phyloP scores from a whole-genome alignment of 2,797 vertebrate genomes.

The Psittacula echo region DNA sequence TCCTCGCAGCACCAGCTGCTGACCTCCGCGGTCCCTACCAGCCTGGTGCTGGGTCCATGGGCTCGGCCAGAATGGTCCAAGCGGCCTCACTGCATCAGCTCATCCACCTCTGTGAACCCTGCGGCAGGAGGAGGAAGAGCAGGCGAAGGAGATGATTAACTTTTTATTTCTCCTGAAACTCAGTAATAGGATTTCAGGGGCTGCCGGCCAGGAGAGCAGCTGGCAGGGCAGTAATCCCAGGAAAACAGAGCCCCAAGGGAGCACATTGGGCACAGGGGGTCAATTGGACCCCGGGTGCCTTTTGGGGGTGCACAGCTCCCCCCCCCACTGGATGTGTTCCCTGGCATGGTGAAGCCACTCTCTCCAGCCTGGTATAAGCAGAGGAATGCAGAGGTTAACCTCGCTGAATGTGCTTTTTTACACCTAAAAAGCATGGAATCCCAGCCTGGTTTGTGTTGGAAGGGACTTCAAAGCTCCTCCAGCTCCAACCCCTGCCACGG shows the following conservation, averaged over 20 bases:
- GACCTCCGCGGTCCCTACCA: not conserved
- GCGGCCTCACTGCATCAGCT: fast-evolving
- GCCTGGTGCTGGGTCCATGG: not conserved
- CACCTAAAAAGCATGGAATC: not conserved
- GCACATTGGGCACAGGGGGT: not conserved
- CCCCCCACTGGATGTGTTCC: fast-evolving
- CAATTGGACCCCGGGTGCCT: fast-evolving
- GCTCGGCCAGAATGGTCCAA: fast-evolving
- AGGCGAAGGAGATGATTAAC: constrained; percentile 37
- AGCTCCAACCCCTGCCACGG: not conserved
- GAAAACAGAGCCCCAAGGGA: not conserved
- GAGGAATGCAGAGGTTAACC: not conserved
- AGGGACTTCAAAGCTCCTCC: not conserved
- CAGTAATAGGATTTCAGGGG: constrained; percentile 70
- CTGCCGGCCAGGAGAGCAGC: constrained; percentile 30
- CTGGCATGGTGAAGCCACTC: fast-evolving
- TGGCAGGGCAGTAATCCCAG: constrained; percentile 22
- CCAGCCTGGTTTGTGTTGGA: not conserved
- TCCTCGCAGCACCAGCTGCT: not conserved
- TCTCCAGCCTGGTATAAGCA: not conserved
- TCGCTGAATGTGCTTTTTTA: not conserved
- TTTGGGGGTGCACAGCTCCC: not conserved
- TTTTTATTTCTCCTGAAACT: constrained; percentile 62
- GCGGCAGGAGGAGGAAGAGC: not conserved
- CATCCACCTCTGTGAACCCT: not conserved